Evolutionary conservation across 2,888 invertebrate species (phyloP), one percentile per base, ranked within the genome.

Genomic region (Ctenicera cuprea): DNA sequence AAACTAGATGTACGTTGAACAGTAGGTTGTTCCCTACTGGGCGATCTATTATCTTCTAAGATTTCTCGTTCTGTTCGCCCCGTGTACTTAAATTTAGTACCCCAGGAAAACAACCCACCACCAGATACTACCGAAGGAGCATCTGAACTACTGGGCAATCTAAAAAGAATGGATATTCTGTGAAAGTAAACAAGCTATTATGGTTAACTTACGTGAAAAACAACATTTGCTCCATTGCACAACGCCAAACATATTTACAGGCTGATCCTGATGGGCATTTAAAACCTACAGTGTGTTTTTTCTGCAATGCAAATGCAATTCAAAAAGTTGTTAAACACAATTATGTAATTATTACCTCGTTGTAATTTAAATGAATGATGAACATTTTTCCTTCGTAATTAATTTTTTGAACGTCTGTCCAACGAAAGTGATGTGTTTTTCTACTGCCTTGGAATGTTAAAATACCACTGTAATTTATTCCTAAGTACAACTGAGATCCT

Each of bases 361-460:
- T 95, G 84, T 96, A 95, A 83, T 95, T 95, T 73, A 97, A 90
- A 87, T 98, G 97, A 67, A 97, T 95, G 80, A 98, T 97, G 85
- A 99, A 97, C 96, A 98, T 98, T 88, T 97, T 95, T 20, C 98
- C 97, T 86, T 98, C 97, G 85, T 97, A 99, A 87, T 98, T 98
- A 80, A 98, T 94, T 87, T 97, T 97, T 84, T 96, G 95, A 63
- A 99, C 95, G 86, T 98, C 97, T 75, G 92, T 92, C 99, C 99
- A 99, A 83, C 95, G 95, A 88, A 98, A 98, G 86, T 97, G 97
- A 86, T 98, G 95, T 3, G 96, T 95, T 86, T 97, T 95, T 81
- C 95, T 91, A 81, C 95, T 96, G 54, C 96, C 96, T 87, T 97
- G 96, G 88, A 97, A 98, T 63, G 97, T 97, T 80, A 97, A 91